Percentiles rank a stretch among this genome's conserved stretches.
Evolutionary conservation across 2,113 vertebrate species (phyloP).

Genomic region (Colinus virginianus): DNA sequence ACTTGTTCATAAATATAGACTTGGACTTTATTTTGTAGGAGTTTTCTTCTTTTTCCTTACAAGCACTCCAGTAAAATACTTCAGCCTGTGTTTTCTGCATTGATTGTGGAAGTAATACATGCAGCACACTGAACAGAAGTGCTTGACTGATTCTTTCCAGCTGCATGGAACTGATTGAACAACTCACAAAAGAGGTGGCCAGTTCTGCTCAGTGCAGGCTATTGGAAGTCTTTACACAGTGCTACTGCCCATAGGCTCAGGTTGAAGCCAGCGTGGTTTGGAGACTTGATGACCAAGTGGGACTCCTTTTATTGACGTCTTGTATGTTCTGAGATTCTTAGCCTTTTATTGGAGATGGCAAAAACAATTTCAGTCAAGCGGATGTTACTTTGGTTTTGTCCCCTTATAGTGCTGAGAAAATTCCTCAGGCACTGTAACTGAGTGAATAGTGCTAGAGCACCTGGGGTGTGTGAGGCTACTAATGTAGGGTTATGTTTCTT

Average conservation of each 20-base stretch:
- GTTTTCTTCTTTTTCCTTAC: background rate
- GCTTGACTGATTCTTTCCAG: background rate
- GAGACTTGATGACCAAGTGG: background rate
- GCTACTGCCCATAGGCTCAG: background rate
- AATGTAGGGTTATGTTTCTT: background rate
- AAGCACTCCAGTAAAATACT: background rate
- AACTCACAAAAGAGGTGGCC: fast-evolving
- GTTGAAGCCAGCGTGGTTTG: background rate
- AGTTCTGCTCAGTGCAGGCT: background rate
- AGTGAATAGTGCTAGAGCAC: background rate
- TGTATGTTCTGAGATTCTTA: background rate
- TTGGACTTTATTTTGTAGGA: background rate
- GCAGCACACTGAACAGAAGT: background rate
- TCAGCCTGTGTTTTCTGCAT: background rate
- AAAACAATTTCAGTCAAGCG: background rate
- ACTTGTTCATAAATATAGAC: background rate
- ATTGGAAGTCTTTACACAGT: background rate
- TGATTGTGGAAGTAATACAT: background rate
- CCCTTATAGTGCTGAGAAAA: background rate
- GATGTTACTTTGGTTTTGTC: background rate
- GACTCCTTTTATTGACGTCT: background rate
- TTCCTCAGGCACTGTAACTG: background rate
- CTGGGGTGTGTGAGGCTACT: fast-evolving
- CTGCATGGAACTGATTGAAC: background rate
- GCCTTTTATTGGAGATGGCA: background rate